These are phyloP conservation scores for Brachionichthys hirsutus DNA, from an alignment of 2,113 vertebrate genomes.

Conservation along the genomic window DNA sequence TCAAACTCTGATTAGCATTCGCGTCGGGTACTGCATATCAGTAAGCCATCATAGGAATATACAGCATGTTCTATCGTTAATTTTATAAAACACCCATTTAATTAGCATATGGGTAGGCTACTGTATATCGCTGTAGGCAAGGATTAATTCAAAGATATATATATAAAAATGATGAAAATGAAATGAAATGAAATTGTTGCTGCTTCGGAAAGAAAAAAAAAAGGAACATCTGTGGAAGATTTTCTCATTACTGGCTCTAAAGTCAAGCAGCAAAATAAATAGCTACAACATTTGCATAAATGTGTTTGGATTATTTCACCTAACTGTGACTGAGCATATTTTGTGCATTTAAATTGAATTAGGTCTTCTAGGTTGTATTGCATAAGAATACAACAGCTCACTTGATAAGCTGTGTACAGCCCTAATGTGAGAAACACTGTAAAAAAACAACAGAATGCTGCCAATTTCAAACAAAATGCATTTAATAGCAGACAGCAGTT, in stretches of 20 bases:
- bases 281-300: constrained; percentile 1
- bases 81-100: constrained; percentile 28
- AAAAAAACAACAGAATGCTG: background rate
- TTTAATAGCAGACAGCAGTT: no score
- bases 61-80: constrained; percentile 8
- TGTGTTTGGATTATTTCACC: background rate
- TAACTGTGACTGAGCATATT: background rate
- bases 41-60: constrained; percentile 27
- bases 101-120: constrained; percentile 37
- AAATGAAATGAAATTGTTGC: constrained; percentile 11
- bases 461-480: no score
- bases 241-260: constrained; percentile 9
- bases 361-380: background rate
- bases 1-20: no score
- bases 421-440: no score
- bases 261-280: constrained; percentile 13
- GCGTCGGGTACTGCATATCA: no score
- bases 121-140: constrained; percentile 30
- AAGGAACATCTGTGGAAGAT: constrained; percentile 12
- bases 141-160: constrained; percentile 38
- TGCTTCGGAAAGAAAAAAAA: background rate
- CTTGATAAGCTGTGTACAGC: background rate
- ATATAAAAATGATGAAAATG: no score
- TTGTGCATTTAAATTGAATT: background rate
- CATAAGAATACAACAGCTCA: background rate